These are phyloP conservation scores for Prosopocoilus inquinatus DNA, from an alignment of 2,888 invertebrate genomes.

Conservation along the genomic window DNA sequence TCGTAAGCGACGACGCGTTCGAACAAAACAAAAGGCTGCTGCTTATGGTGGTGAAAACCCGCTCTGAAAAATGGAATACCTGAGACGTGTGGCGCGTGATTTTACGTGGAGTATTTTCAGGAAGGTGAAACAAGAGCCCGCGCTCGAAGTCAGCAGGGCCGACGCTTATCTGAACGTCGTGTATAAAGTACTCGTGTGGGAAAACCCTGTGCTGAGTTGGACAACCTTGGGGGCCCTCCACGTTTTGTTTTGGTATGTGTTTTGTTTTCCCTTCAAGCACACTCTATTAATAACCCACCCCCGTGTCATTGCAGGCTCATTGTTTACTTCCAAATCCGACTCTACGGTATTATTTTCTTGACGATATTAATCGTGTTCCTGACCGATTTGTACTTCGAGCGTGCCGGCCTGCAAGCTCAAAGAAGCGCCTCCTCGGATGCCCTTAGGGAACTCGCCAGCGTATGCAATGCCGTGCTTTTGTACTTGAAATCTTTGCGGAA, in stretches of 20 bases:
- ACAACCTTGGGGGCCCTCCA: slow-evolving; percentile 43
- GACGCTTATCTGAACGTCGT: slow-evolving; percentile 39
- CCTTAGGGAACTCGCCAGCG: slow-evolving; percentile 30
- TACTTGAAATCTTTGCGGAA: slow-evolving; percentile 39
- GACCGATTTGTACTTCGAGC: slow-evolving; percentile 39
- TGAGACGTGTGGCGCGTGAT: slow-evolving; percentile 7
- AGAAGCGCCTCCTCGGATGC: slow-evolving; percentile 30
- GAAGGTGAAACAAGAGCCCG: slow-evolving; percentile 5
- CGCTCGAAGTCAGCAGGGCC: slow-evolving; percentile 23
- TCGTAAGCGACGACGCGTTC: background rate
- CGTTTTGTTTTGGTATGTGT: slow-evolving; percentile 49
- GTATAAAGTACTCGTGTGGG: slow-evolving; percentile 45
- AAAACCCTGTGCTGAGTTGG: slow-evolving; percentile 44
- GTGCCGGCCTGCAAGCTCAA: slow-evolving; percentile 25
- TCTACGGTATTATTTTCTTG: slow-evolving; percentile 50
- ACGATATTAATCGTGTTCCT: slow-evolving; percentile 38
- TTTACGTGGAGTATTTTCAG: slow-evolving; percentile 3
- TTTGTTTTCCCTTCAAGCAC: background rate
- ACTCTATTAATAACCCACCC: background rate
- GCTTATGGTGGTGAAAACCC: background rate
- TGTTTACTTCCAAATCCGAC: slow-evolving; percentile 44
- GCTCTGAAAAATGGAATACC: slow-evolving; percentile 10
- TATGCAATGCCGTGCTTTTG: slow-evolving; percentile 26
- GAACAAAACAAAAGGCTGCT: slow-evolving; percentile 4
- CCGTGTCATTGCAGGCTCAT: slow-evolving; percentile 42